phyloP scores from a whole-genome alignment of 2,113 vertebrate species.

The Picathartes gymnocephalus region DNA sequence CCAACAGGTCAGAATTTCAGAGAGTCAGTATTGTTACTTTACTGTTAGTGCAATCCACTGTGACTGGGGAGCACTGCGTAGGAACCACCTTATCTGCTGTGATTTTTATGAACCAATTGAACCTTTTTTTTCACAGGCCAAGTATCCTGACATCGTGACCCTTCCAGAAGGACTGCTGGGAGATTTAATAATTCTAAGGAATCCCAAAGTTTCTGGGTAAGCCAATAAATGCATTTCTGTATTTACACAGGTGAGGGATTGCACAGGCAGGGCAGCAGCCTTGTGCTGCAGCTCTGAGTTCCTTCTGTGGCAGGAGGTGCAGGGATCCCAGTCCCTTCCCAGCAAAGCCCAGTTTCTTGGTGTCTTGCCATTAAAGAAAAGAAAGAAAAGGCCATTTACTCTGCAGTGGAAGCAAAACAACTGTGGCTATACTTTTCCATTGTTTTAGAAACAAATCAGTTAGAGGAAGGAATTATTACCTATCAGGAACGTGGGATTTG shows the following conservation, averaged over 20 bases:
- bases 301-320: neutral
- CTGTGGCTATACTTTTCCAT: neutral
- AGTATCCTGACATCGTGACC: conserved; percentile 70
- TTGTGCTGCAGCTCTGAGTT: neutral
- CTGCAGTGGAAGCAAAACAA: neutral
- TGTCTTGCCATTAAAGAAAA: neutral
- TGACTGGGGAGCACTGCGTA: neutral
- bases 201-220: conserved; percentile 68
- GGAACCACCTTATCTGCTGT: neutral
- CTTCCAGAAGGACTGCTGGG: conserved; percentile 73
- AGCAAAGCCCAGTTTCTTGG: neutral
- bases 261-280: neutral
- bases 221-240: neutral
- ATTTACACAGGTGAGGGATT: neutral
- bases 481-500: neutral
- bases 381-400: neutral
- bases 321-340: neutral
- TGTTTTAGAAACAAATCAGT: neutral
- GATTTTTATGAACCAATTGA: neutral
- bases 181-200: conserved; percentile 65
- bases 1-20: neutral
- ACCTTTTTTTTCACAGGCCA: conserved; percentile 59
- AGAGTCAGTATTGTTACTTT: neutral
- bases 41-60: neutral
- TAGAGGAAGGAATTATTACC: neutral